Conservation (phyloP, 2,888 invertebrate genomes). For the Belgica antarctica region DNA sequence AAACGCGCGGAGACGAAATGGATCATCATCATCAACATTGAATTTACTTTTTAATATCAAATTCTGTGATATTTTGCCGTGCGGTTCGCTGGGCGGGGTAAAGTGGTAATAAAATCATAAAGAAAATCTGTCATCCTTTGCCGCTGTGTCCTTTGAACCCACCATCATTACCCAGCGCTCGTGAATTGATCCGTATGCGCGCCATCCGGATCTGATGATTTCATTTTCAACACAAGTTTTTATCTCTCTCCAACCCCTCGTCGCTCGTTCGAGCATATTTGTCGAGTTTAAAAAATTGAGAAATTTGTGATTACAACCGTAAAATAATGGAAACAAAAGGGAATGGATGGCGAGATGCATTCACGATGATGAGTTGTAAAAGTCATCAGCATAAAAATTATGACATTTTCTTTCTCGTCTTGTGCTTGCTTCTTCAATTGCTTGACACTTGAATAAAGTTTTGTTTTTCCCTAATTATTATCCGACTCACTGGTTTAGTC, state of each 20-base stretch:
- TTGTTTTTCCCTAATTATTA: slow-evolving; percentile 19
- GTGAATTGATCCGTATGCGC: slow-evolving; percentile 37
- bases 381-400: slow-evolving; percentile 42
- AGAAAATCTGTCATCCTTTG: slow-evolving; percentile 38
- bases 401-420: slow-evolving; percentile 23
- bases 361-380: slow-evolving; percentile 26
- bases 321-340: slow-evolving; percentile 27
- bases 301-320: slow-evolving; percentile 40
- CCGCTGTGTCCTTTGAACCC: slow-evolving; percentile 34
- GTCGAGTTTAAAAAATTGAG: background rate
- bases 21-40: slow-evolving; percentile 39
- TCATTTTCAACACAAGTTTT: background rate
- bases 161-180: background rate
- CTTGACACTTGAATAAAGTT: background rate
- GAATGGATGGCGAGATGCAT: slow-evolving; percentile 12
- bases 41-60: slow-evolving; percentile 37
- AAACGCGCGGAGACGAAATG: slow-evolving; percentile 11
- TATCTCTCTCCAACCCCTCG: background rate
- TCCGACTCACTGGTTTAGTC: background rate
- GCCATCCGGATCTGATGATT: slow-evolving; percentile 29
- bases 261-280: background rate
- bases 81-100: background rate
- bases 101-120: slow-evolving; percentile 37
- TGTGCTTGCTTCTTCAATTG: no score
- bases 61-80: slow-evolving; percentile 1